A percentile compares a stretch with the other conserved stretches of the same genome.
These are phyloP conservation scores for Schrankia costaestrigalis DNA, from an alignment of 2,888 invertebrate genomes.

Conservation along the genomic window DNA sequence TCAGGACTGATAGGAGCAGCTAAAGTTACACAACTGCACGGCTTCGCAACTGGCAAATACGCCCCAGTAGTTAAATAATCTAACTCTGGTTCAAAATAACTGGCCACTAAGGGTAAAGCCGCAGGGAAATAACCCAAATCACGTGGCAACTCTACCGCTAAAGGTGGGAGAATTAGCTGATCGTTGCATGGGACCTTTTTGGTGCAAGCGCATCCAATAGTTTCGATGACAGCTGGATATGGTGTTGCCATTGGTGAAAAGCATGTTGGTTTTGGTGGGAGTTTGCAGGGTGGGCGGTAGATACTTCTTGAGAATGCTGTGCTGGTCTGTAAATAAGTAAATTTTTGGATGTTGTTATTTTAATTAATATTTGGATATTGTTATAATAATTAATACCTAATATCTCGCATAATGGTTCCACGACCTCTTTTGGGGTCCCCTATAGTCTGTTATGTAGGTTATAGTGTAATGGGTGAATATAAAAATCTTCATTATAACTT, in stretches of 20 bases:
- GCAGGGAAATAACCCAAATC: slow-evolving; percentile 45
- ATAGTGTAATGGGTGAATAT: too few relatives aligned
- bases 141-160: slow-evolving; percentile 35
- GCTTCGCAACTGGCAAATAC: slow-evolving; percentile 36
- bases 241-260: slow-evolving; percentile 25
- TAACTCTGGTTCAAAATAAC: slow-evolving; percentile 31
- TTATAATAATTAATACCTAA: too few relatives aligned
- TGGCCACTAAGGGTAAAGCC: slow-evolving; percentile 39
- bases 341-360: neutral
- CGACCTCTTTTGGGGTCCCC: too few relatives aligned
- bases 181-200: slow-evolving; percentile 13
- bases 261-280: slow-evolving; percentile 10
- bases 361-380: too few relatives aligned
- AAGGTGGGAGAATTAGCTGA: slow-evolving; percentile 45
- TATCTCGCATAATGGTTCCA: too few relatives aligned
- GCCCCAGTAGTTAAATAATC: slow-evolving; percentile 17
- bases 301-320: slow-evolving; percentile 9
- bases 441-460: too few relatives aligned
- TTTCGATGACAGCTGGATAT: slow-evolving; percentile 8
- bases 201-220: slow-evolving; percentile 5
- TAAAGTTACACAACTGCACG: slow-evolving; percentile 32
- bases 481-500: too few relatives aligned
- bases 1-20: slow-evolving; percentile 43
- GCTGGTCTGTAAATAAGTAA: slow-evolving; percentile 18
- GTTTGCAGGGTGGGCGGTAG: neutral